Base-by-base conservation (phyloP, 2,797 vertebrate species). In the Danio jaintianensis region DNA sequence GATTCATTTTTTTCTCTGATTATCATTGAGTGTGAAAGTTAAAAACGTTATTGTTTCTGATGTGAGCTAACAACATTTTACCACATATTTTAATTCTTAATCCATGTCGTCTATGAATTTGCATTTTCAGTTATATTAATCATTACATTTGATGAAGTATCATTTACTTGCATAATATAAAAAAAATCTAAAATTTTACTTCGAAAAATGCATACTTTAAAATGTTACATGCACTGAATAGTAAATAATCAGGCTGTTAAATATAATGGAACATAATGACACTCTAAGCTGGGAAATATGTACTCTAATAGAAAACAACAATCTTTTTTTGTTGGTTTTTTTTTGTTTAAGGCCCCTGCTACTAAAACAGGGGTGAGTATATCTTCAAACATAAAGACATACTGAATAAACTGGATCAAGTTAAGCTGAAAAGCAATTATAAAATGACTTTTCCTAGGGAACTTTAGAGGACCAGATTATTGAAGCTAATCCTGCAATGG, bases 401-500 rank as follows among this genome's bases (percentile, higher is more conserved):
- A 40, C 6, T 36, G 29, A 11, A 73, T 20, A 66, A 58, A 68
- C 9, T 12, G 42, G 6, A 75, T 63, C 20, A 55, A 82, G 56
- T 64, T 15, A 20, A 71, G 29, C 18, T 50, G 2, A 50, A 13
- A 22, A 59, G 20, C 2, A 40, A 18, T 72, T 64, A 43, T 16
- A 55, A 62, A 45, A 70, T 62, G 9, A 20, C 16, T 68, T 36
- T 12, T 64, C 29, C 3, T 68, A 99, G 96, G 96, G 96, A 47
- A 98, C 96, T 68, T 93, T 98, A 1, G 97, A 98, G 89, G 97
- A 98, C 92, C 97, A 98, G 90, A 96, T 98, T 88, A 97, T 98
- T 2, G 96, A 98, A 92, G 97, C 97, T 0, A 98, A 98, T 88
- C 97, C 97, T 0, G 97, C 96, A 85, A 97, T 98, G 96, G 97